phyloP scores from a whole-genome alignment of 2,888 invertebrate genomes.

The Steromphala cineraria region DNA sequence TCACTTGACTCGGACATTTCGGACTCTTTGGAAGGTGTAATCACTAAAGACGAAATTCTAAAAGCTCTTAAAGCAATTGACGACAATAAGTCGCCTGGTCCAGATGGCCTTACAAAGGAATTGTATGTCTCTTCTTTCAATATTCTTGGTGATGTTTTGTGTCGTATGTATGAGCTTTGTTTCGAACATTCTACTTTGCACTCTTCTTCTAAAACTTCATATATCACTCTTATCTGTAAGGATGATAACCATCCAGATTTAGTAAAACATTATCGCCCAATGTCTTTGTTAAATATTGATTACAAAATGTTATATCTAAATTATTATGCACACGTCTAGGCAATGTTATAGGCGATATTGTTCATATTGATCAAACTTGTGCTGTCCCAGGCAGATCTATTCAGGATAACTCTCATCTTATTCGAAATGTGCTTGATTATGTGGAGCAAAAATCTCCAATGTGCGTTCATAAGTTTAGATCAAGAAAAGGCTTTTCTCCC shows the following conservation, averaged over 20 bases:
- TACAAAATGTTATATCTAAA: slow-evolving; percentile 48
- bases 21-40: not conserved
- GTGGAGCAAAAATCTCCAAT: slow-evolving; percentile 34
- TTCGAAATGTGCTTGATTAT: slow-evolving; percentile 41
- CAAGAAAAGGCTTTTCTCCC: slow-evolving; percentile 52
- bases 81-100: slow-evolving; percentile 37
- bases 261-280: slow-evolving; percentile 46
- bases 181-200: slow-evolving; percentile 25
- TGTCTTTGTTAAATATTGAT: slow-evolving; percentile 45
- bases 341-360: slow-evolving; percentile 31
- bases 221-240: slow-evolving; percentile 42
- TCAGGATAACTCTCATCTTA: slow-evolving; percentile 45
- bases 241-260: slow-evolving; percentile 27
- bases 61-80: slow-evolving; percentile 29
- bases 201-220: slow-evolving; percentile 23
- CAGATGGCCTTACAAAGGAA: slow-evolving; percentile 43
- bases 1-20: not conserved
- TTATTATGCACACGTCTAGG: slow-evolving; percentile 36
- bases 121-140: slow-evolving; percentile 36
- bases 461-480: slow-evolving; percentile 43
- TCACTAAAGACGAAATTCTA: not conserved
- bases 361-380: slow-evolving; percentile 45
- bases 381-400: slow-evolving; percentile 21
- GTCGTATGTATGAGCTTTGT: slow-evolving; percentile 21
- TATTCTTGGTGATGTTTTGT: slow-evolving; percentile 25